Conservation (phyloP, 2,888 invertebrate species). For the Philonicus albiceps region DNA sequence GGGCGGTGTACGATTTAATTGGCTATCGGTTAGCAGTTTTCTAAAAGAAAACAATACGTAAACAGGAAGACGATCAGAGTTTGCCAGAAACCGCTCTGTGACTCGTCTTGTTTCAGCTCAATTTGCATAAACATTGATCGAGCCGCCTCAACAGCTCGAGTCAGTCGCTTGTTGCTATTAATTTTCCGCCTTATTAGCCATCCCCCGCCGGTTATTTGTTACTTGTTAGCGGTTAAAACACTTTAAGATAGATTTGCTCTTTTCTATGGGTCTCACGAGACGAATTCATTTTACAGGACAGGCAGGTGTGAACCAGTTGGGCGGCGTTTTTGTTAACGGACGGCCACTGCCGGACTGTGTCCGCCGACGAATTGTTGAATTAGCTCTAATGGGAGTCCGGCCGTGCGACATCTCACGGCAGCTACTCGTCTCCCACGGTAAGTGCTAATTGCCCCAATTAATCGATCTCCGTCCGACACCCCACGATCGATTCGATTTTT, state of each 20-base stretch:
- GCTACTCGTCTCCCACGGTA: conserved; percentile 89
- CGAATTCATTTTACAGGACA: conserved; percentile 72
- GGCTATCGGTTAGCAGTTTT: not conserved
- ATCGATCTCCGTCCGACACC: conserved; percentile 35
- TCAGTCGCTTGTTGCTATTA: not conserved
- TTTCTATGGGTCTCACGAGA: not conserved
- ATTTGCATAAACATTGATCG: conserved; percentile 26
- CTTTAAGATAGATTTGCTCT: not conserved
- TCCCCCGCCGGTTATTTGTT: conserved; percentile 33
- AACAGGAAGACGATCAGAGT: not conserved
- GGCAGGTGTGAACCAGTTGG: conserved; percentile 96
- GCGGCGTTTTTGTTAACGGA: conserved; percentile 97
- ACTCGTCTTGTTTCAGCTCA: not conserved
- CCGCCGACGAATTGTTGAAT: conserved; percentile 89
- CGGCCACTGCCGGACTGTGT: conserved; percentile 96
- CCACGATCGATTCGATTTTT: conserved; percentile 7
- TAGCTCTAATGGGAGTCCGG: conserved; percentile 91
- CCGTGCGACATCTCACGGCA: conserved; percentile 97
- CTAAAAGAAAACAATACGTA: not conserved
- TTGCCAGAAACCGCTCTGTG: not conserved
- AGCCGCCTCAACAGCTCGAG: not conserved
- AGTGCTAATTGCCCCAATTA: conserved; percentile 49
- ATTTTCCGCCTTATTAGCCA: conserved; percentile 26
- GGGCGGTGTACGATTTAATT: not conserved
- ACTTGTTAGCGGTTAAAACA: not conserved